phyloP scores from a whole-genome alignment of 2,797 vertebrate genomes.

The Myripristis murdjan region DNA sequence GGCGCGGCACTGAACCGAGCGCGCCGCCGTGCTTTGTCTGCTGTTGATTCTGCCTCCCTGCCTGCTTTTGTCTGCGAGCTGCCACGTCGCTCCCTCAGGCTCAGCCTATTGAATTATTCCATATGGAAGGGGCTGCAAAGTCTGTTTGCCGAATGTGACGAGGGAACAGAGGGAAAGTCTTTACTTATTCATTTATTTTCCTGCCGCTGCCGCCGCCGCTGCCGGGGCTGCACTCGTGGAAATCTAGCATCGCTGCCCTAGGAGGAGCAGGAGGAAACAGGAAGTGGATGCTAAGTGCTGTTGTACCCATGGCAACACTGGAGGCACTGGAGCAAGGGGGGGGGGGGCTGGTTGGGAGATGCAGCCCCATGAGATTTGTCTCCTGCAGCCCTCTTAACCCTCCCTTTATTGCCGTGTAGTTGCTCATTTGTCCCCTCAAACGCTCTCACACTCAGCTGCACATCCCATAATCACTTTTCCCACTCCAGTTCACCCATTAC shows the following conservation, averaged over 20 bases:
- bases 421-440: constrained; percentile 32
- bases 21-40: constrained; percentile 24
- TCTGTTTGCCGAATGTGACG: constrained; percentile 53
- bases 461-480: constrained; percentile 55
- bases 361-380: not conserved
- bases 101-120: constrained; percentile 62
- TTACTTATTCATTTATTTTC: constrained; percentile 76
- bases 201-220: constrained; percentile 31
- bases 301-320: constrained; percentile 61
- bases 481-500: constrained; percentile 41
- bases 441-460: constrained; percentile 43
- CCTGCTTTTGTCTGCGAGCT: constrained; percentile 20
- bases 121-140: constrained; percentile 58
- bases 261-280: constrained; percentile 63
- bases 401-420: constrained; percentile 18
- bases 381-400: constrained; percentile 33
- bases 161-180: constrained; percentile 59
- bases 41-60: constrained; percentile 12
- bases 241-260: constrained; percentile 29
- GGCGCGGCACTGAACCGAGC: constrained; percentile 1
- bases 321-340: not conserved
- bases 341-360: constrained; percentile 19
- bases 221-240: constrained; percentile 57
- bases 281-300: constrained; percentile 73
- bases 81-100: constrained; percentile 26